A percentile compares a stretch with the other conserved stretches of the same genome.
These are phyloP conservation scores for Orius laevigatus DNA, from an alignment of 1,140 invertebrate genomes.

Conservation along the genomic window DNA sequence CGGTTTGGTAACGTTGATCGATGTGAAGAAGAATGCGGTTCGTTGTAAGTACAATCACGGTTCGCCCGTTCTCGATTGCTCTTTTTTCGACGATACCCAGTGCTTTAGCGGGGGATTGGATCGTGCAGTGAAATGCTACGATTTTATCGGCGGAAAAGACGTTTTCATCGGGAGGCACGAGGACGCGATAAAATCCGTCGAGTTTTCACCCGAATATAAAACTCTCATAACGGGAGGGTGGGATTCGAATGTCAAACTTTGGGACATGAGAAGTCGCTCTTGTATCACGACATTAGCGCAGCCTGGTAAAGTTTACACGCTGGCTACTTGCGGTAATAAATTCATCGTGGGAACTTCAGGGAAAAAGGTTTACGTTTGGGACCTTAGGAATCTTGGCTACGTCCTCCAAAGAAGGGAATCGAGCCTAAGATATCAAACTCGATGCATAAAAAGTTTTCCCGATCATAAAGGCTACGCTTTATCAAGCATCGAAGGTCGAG, in stretches of 20 bases:
- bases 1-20: conserved; percentile 1
- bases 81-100: conserved; percentile 2
- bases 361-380: conserved; percentile 4
- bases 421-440: conserved; percentile 3
- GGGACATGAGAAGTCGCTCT: conserved; percentile 1
- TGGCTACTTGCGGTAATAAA: neutral
- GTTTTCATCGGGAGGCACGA: conserved; percentile 4
- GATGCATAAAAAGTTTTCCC: conserved; percentile 4
- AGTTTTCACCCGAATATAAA: neutral
- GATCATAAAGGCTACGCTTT: conserved; percentile 60
- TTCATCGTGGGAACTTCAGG: conserved; percentile 6
- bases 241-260: conserved; percentile 3
- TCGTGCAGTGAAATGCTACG: neutral
- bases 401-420: conserved; percentile 6
- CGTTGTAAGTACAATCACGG: neutral
- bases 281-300: neutral
- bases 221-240: conserved; percentile 2
- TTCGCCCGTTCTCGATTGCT: conserved; percentile 3
- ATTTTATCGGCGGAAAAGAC: neutral
- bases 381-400: neutral
- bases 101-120: conserved; percentile 5
- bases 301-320: conserved; percentile 2
- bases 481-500: conserved; percentile 82
- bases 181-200: neutral
- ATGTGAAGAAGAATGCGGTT: neutral